Conservation (phyloP, 1,140 invertebrate genomes). For the Drosophila bifasciata region DNA sequence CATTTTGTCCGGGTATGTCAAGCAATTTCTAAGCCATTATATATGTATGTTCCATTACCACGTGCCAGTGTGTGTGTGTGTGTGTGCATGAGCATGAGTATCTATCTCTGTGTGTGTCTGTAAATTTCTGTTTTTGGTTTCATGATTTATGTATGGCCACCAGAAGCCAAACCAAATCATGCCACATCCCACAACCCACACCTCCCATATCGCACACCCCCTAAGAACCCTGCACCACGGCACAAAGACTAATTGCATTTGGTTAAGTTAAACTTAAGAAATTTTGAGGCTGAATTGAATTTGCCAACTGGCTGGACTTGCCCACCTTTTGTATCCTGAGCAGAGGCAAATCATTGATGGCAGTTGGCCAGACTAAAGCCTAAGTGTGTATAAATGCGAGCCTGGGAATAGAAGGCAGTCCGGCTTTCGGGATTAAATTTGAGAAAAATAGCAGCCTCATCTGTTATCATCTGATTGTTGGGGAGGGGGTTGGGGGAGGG, state of each 20-base stretch:
- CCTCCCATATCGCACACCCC: no score
- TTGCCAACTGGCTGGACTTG: background rate
- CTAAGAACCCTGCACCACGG: background rate
- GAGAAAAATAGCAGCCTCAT: no score
- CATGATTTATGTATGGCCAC: conserved; percentile 68
- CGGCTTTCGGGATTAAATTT: no score
- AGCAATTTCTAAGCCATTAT: conserved; percentile 72
- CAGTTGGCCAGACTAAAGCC: background rate
- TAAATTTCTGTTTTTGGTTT: conserved; percentile 68
- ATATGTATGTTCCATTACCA: conserved; percentile 46
- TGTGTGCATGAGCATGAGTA: conserved; percentile 18
- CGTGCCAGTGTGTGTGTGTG: conserved; percentile 23
- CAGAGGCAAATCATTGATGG: background rate
- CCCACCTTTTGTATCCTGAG: conserved; percentile 18
- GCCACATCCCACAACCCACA: conserved; percentile 3
- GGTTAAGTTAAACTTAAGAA: conserved; percentile 44
- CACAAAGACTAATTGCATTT: conserved; percentile 67
- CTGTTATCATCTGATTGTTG: no score
- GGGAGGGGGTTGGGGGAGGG: no score
- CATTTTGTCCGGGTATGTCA: conserved; percentile 63
- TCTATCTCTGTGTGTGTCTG: conserved; percentile 46
- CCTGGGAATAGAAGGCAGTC: no score
- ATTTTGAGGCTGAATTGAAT: conserved; percentile 35
- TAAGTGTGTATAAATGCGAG: no score
- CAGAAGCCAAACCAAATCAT: conserved; percentile 49